Evolutionary conservation across 2,888 invertebrate species (phyloP).

Genomic region (Cephus runcator): DNA sequence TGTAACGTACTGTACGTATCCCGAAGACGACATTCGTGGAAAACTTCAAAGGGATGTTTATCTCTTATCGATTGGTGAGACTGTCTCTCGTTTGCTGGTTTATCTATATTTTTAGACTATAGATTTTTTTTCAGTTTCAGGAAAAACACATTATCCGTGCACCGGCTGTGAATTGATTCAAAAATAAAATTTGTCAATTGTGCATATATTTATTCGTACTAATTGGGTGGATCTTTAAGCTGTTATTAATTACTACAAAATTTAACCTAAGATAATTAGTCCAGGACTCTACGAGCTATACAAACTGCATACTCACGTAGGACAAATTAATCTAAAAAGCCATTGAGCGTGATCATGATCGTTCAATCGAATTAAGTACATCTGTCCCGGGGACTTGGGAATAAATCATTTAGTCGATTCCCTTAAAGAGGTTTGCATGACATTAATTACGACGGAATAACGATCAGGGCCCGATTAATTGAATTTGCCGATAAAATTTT

Average conservation of each 20-base stretch:
- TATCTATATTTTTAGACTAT: background rate
- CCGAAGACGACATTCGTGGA: background rate
- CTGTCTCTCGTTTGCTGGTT: background rate
- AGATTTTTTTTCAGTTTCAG: background rate
- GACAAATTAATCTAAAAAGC: constrained; percentile 18
- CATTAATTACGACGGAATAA: constrained; percentile 29
- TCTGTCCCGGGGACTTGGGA: constrained; percentile 14
- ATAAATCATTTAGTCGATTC: constrained; percentile 21
- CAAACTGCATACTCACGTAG: background rate
- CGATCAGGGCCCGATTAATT: constrained; percentile 20
- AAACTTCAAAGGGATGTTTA: background rate
- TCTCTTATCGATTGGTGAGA: background rate
- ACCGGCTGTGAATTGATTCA: too few species aligned
- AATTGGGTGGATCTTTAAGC: background rate
- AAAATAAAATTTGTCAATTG: background rate
- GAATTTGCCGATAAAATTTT: background rate
- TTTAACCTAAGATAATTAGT: background rate
- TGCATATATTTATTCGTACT: background rate
- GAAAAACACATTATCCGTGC: background rate
- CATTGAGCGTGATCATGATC: constrained; percentile 14
- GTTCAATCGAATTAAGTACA: constrained; percentile 19
- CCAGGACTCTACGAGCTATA: background rate
- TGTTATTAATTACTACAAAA: background rate
- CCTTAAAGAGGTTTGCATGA: constrained; percentile 21
- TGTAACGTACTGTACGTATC: background rate